Base-by-base conservation (phyloP, 1,140 invertebrate genomes). In the Hyles vespertilio region DNA sequence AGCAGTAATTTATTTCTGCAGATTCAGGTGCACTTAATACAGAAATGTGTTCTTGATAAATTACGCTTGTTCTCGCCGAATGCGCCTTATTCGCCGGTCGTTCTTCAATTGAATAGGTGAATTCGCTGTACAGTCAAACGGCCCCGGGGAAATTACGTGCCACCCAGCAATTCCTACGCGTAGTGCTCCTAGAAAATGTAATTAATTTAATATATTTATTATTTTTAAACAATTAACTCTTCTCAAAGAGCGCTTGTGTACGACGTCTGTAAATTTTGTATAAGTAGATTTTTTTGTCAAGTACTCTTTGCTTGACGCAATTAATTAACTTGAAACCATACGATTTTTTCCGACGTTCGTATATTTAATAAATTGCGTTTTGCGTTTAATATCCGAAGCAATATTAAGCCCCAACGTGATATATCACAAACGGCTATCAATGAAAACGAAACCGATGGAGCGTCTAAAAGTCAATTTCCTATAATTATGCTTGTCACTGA, bases 101-200 rank as follows among this genome's bases (percentile, higher is more conserved):
- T 60, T 62, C 58, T 63, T 65, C 53, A 61, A 63, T 71, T 67
- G 64, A 51, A 57, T 54, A 36, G 59, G 56, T 59, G 36, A 40
- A 66, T 59, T 62, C 69, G 56, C 61, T 59, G 63, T 64, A 65
- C 60, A 40, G 61, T 67, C 65, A 58, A 62, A 51, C 57, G 55
- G 65, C 77, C 72, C 78, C 48, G 51, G 73, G 75, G 74, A 81
- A 78, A 81, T 80, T 72, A 78, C 70, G 65, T 65, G 68, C 68
- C 66, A 73, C 68, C 73, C 56, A 68, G 67, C 68, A 70, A 70
- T 72, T 70, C 59, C 63, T 65, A 66, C 69, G 73, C 61, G 65
- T 62, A 70, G 61, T 64, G 66, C 67, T 70, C 62, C 60, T 76
- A 78, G 70, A 72, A 74, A 74, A 75, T 74, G 68, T 77, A 76